Base-by-base conservation (phyloP, 2,113 vertebrate species). In the Zosterops pallidus region DNA sequence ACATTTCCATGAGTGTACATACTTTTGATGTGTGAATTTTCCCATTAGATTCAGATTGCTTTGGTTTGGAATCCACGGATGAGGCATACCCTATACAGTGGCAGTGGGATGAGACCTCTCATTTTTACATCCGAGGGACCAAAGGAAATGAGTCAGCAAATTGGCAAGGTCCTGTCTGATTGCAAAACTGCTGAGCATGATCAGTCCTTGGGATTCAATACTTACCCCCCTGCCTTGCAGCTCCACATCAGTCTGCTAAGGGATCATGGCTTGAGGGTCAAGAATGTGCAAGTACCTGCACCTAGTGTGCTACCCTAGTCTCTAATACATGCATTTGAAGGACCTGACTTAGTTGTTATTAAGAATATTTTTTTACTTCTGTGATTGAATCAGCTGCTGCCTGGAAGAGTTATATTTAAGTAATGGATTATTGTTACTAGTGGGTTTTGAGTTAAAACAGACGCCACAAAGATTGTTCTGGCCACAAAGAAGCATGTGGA, bases 71-170 rank as follows among this genome's bases (percentile, higher is more conserved):
- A 68, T 72, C 64, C 49, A 57, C 8, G 0, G 2, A 90, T 92
- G 90, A 96, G 76, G 56, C 92, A 90, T 90, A 80, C 50, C 56
- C 68, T 28, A 76, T 55, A n/a, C 72, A 60, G 88, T 91, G 94
- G 91, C 94, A 72, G 69, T 78, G 83, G 83, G 92, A 94, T 94
- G 91, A 95, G 88, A 86, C 76, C 64, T 94, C 84, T 92, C 50
- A 1, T 74, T 93, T 90, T 83, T 11, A 77, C 75, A 94, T 87
- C 79, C 0, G 2, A 90, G 68, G 79, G 76, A 84, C 94, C 75
- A 95, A 70, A 93, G 92, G 94, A 96, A 97, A 90, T 96, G 93
- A 95, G 57, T 96, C 90, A 96, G 88, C 93, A 86, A 63, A 88
- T 5, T 96, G 94, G 90, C 93, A 92, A 81, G 52, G 90, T 86